These are phyloP conservation scores for Probaryconus sp. DNA, from an alignment of 1,140 invertebrate genomes.

Conservation along the genomic window DNA sequence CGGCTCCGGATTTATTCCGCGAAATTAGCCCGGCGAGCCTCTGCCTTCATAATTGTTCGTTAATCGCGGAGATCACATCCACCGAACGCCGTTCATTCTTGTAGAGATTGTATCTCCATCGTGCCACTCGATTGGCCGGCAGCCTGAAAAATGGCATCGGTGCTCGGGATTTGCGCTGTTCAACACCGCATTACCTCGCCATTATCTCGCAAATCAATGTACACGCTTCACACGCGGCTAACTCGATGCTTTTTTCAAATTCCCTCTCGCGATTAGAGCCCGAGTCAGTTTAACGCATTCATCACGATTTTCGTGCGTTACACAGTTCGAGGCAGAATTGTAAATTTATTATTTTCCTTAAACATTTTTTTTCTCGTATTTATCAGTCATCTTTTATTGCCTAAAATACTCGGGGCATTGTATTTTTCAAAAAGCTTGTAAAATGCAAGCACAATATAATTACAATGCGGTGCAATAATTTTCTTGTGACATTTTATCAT, in stretches of 20 bases:
- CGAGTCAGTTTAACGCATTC: no score
- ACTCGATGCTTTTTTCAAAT: conserved; percentile 17
- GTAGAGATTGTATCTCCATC: conserved; percentile 52
- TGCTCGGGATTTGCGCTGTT: conserved; percentile 21
- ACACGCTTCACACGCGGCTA: conserved; percentile 29
- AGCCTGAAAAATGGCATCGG: conserved; percentile 38
- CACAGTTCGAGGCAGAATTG: no score
- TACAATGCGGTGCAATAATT: no score
- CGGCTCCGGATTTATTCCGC: conserved; percentile 59
- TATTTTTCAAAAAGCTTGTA: no score
- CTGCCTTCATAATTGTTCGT: conserved; percentile 61
- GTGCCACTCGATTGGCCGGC: conserved; percentile 35
- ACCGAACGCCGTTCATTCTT: conserved; percentile 32
- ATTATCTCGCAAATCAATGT: conserved; percentile 53
- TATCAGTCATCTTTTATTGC: no score
- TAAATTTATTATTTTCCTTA: no score
- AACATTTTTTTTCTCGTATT: no score
- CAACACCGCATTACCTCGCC: conserved; percentile 44
- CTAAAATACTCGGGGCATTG: no score
- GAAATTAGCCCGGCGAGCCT: conserved; percentile 58
- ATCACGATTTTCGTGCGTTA: no score
- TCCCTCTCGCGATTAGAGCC: conserved; percentile 14
- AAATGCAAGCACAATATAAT: no score
- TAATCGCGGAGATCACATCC: conserved; percentile 58
- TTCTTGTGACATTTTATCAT: no score